A percentile compares a stretch with the other conserved stretches of the same genome.
These are phyloP conservation scores for Ispidina picta DNA, from an alignment of 2,797 vertebrate species.

Conservation along the genomic window DNA sequence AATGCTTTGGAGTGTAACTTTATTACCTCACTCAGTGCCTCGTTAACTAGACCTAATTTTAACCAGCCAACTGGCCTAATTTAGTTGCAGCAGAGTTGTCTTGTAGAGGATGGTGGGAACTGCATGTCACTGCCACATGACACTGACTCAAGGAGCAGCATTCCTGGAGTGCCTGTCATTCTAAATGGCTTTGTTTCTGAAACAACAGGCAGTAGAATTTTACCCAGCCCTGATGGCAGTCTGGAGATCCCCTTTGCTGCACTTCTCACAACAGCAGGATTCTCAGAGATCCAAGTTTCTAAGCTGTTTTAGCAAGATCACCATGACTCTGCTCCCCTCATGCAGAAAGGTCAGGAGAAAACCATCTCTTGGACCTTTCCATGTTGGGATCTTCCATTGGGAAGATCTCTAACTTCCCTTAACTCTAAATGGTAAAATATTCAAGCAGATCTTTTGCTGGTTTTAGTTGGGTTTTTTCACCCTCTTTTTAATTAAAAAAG, in stretches of 20 bases:
- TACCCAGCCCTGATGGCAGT: not conserved
- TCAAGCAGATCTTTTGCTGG: not conserved
- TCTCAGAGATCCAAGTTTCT: not conserved
- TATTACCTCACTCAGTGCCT: not conserved
- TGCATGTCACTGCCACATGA: not conserved
- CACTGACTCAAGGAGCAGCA: not conserved
- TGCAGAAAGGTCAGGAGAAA: not conserved
- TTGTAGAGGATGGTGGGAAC: not conserved
- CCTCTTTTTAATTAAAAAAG: conserved; percentile 24
- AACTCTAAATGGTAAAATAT: not conserved
- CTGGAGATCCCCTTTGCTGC: not conserved
- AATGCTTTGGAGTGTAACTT: not conserved
- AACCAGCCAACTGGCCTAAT: not conserved
- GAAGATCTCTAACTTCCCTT: not conserved
- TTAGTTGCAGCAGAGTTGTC: not conserved
- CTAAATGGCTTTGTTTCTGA: not conserved
- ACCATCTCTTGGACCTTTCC: not conserved
- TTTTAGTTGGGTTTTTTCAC: not conserved
- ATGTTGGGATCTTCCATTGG: not conserved
- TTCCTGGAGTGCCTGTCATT: conserved; percentile 9
- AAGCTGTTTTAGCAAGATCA: not conserved
- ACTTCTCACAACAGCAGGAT: not conserved
- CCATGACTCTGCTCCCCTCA: not conserved
- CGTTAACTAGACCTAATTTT: not conserved
- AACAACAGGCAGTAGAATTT: not conserved